Base-by-base conservation (phyloP, 1,140 invertebrate genomes). In the Eumaeus atala region DNA sequence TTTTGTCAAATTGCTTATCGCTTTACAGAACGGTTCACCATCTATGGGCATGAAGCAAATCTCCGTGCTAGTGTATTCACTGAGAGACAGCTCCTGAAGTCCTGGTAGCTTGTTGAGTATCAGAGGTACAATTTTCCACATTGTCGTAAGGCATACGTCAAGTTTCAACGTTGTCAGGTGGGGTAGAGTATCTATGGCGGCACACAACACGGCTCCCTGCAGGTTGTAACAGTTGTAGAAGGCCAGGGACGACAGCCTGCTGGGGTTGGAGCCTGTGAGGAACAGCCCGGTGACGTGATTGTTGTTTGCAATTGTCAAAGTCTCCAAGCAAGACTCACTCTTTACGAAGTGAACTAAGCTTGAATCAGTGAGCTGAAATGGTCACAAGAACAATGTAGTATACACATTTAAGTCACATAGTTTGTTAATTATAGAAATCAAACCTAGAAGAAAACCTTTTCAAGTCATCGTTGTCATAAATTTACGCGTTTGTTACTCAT, bases 201-300 rank as follows among this genome's bases (percentile, higher is more conserved):
- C 67, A 17, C 63, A 64, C 0, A 87, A 61, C 0, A 84, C 72
- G 0, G 77, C 74, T 3, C 77, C 78, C 54, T 85, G 80, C 0
- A 87, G 68, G 47, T 68, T 79, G 59, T 78, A 84, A 62, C 85
- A 85, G 59, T 84, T 84, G 53, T 78, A 79, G 54, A 88, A 83
- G 0, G 76, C 48, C 5, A 88, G 60, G 0, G 80, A 74, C n/a
- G 64, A 72, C 4, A 88, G 54, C 17, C 67, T 71, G 1, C 63
- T 55, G 9, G 74, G 67, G 11, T 68, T 72, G 0, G 70, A 56
- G 1, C 74, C 70, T 0, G 74, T 79, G 3, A 88, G 67, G 50
- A 88, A 87, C 28, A 81, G 58, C 0, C 87, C 87, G 0, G 80
- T 83, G 9, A 84, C 69, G 21, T 85, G 72, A 0, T 78, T 78